phyloP scores from a whole-genome alignment of 2,888 invertebrate species.

The Agrotis exclamationis region DNA sequence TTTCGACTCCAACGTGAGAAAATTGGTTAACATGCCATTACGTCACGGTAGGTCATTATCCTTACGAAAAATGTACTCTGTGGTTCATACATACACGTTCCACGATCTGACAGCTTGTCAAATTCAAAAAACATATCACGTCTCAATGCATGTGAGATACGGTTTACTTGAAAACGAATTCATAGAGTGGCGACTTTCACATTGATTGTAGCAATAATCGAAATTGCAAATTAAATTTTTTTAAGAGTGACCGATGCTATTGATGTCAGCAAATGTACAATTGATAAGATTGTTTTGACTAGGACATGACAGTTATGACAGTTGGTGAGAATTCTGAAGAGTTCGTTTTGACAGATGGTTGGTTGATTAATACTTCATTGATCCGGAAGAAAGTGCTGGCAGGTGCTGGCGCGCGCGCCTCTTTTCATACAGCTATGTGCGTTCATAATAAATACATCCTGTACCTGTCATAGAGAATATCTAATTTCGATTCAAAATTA shows the following conservation, averaged over 20 bases:
- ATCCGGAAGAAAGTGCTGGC: constrained; percentile 46
- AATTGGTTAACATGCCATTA: constrained; percentile 29
- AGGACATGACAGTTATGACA: constrained; percentile 35
- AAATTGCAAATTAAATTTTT: constrained; percentile 62
- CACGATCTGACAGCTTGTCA: constrained; percentile 38
- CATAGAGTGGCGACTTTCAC: constrained; percentile 72
- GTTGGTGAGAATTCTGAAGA: constrained; percentile 15
- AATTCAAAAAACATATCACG: constrained; percentile 34
- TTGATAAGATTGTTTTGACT: constrained; percentile 39
- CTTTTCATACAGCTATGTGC: constrained; percentile 17
- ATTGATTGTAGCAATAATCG: constrained; percentile 57
- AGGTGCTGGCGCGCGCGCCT: constrained; percentile 24
- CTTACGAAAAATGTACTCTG: constrained; percentile 1
- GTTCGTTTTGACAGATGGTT: constrained; percentile 47
- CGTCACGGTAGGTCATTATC: constrained; percentile 41
- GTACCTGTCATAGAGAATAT: constrained; percentile 17
- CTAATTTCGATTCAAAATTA: constrained; percentile 22
- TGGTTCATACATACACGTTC: neutral
- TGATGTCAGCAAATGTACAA: constrained; percentile 36
- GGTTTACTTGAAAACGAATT: constrained; percentile 60
- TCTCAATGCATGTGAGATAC: constrained; percentile 46
- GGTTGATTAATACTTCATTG: constrained; percentile 38
- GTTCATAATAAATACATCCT: constrained; percentile 29
- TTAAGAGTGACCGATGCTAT: constrained; percentile 48
- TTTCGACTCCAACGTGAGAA: constrained; percentile 24